Conservation (phyloP, 2,113 vertebrate species). For the Hyaena hyaena region DNA sequence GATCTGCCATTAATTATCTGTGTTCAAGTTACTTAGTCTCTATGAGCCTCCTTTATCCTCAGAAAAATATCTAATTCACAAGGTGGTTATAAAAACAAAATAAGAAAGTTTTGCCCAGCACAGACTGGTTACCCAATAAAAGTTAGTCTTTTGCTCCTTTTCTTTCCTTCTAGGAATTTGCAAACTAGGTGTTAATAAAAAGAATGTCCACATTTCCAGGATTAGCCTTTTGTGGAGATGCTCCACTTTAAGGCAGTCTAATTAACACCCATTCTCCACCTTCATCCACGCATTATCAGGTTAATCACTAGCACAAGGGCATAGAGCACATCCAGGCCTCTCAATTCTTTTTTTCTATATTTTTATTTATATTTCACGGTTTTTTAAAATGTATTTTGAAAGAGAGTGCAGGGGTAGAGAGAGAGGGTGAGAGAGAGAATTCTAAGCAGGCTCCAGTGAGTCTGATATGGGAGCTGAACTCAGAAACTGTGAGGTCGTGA, state of each 20-base stretch:
- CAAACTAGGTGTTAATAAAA: constrained; percentile 72
- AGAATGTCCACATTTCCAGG: constrained; percentile 57
- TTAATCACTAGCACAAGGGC: constrained; percentile 63
- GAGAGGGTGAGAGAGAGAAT: too few relatives aligned
- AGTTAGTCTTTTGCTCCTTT: constrained; percentile 57
- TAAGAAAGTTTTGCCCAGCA: neutral
- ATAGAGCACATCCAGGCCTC: constrained; percentile 16
- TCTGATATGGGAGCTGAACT: too few relatives aligned
- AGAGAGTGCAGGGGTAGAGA: too few relatives aligned
- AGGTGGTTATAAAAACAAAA: constrained; percentile 41
- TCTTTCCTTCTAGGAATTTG: constrained; percentile 56
- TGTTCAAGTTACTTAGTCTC: neutral
- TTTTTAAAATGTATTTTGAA: too few relatives aligned
- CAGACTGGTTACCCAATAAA: constrained; percentile 14
- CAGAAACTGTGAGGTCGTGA: too few relatives aligned
- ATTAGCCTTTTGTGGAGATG: constrained; percentile 77
- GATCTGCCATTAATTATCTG: neutral
- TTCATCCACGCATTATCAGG: constrained; percentile 56
- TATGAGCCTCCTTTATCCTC: neutral
- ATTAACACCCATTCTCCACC: constrained; percentile 76
- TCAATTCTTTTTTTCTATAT: neutral
- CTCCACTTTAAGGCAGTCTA: constrained; percentile 66
- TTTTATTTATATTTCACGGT: too few relatives aligned
- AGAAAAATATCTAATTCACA: constrained; percentile 40
- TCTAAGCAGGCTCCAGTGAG: too few relatives aligned